Conservation (phyloP, 2,888 invertebrate genomes). For the Agrypnus murinus region DNA sequence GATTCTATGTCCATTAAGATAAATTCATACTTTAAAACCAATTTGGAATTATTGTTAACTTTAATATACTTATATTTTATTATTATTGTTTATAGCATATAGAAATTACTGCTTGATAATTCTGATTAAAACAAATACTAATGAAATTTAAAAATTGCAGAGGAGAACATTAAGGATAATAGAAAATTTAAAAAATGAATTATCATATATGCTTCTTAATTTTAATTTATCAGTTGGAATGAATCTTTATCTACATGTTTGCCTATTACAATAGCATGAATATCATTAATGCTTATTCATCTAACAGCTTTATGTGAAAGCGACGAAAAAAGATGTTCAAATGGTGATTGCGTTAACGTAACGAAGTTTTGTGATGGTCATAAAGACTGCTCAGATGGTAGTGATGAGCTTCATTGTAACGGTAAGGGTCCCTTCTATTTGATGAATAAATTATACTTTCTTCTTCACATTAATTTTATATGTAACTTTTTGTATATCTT, state of each 20-base stretch:
- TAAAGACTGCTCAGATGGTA: conserved; percentile 71
- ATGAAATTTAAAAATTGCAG: too few relatives aligned
- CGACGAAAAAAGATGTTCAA: conserved; percentile 74
- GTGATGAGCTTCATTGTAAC: conserved; percentile 74
- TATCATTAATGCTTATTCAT: conserved; percentile 36
- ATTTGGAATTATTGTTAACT: too few relatives aligned
- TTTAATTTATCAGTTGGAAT: too few relatives aligned
- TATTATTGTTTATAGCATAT: not conserved
- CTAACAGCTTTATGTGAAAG: conserved; percentile 65
- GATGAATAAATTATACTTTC: conserved; percentile 18
- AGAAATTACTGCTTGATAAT: too few relatives aligned
- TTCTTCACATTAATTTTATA: conserved; percentile 30
- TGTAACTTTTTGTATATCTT: conserved; percentile 26
- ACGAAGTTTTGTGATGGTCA: conserved; percentile 68
- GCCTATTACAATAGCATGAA: conserved; percentile 12
- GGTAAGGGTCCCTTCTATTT: conserved; percentile 61
- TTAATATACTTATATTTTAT: not conserved
- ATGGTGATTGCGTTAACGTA: conserved; percentile 73
- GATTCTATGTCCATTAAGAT: not conserved
- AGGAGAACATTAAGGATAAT: too few relatives aligned
- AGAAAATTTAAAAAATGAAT: too few relatives aligned
- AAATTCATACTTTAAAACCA: too few relatives aligned
- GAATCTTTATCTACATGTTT: conserved; percentile 1
- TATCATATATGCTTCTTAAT: too few relatives aligned
- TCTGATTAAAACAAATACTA: too few relatives aligned